Evolutionary conservation across 2,113 vertebrate genomes (phyloP), one percentile per base, ranked within the genome.

Genomic region (Zosterops hypoxanthus): DNA sequence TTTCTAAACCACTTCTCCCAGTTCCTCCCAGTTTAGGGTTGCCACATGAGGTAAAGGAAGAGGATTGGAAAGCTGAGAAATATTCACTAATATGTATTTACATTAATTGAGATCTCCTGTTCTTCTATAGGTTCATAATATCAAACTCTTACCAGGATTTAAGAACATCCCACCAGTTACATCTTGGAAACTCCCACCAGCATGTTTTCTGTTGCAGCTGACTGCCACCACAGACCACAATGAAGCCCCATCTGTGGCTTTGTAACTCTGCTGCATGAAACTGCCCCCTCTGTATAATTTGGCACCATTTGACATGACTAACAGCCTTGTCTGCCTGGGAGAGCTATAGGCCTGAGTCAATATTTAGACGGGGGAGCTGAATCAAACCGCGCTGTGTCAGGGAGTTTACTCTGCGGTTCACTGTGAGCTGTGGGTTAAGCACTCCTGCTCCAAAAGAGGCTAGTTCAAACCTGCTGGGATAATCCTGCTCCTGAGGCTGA

Each of bases 351-450:
- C 82, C 88, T 94, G 87, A 93, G 96, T 83, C 94, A 93, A 84
- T 93, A 95, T 97, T 98, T 97, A 94, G 86, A 96, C 0, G 59
- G 91, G 66, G 59, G 91, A 90, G 82, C 90, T 92, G 91, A 92
- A 72, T 96, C 82, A 93, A 87, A 91, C 73, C 39, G 1, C 2
- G 0, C 69, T 90, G 80, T 92, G 90, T 78, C 87, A 88, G 20
- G 36, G 83, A 92, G 59, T 93, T 96, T 95, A 80, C 70, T 92
- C 82, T 95, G 92, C 0, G 25, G 82, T 79, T 92, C 28, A 4
- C 49, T 71, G 34, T 5, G 56, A 93, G 80, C 90, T 85, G 59
- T 0, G 46, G 56, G 69, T 68, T 94, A 93, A 93, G 83, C 88
- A 68, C 83, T 66, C 0, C 0, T 5, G 31, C 50, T 69, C 65